These are phyloP conservation scores for Hydropsyche tenuis DNA, from an alignment of 1,140 invertebrate species.

Conservation along the genomic window DNA sequence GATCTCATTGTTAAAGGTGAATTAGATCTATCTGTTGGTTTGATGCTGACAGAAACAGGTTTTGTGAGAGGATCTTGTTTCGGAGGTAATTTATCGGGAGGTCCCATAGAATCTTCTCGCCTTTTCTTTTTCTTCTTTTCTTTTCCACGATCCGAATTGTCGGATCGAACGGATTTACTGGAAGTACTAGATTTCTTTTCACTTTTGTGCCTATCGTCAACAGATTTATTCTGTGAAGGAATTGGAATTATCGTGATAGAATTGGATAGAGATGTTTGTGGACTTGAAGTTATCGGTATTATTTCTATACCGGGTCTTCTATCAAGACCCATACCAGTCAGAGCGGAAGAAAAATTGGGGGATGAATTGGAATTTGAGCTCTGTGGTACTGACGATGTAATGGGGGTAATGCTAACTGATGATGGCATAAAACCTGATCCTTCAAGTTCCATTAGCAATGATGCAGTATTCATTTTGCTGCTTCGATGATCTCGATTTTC, in stretches of 20 bases:
- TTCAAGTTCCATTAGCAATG: conserved; percentile 63
- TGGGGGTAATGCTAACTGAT: conserved; percentile 81
- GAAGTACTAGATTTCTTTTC: conserved; percentile 69
- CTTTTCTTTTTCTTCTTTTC: conserved; percentile 83
- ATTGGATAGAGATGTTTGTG: conserved; percentile 70
- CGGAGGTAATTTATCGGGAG: conserved; percentile 78
- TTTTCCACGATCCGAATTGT: conserved; percentile 68
- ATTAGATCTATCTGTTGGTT: conserved; percentile 72
- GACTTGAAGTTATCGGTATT: conserved; percentile 72
- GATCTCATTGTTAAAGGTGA: conserved; percentile 66
- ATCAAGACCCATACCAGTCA: conserved; percentile 69
- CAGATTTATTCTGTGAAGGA: conserved; percentile 63
- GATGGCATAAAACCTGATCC: conserved; percentile 71
- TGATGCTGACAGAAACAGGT: conserved; percentile 75
- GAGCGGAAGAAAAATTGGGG: conserved; percentile 68
- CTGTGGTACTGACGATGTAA: conserved; percentile 59
- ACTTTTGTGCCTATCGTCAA: conserved; percentile 67
- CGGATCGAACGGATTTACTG: conserved; percentile 58
- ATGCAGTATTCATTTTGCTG: conserved; percentile 54
- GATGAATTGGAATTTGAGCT: conserved; percentile 54
- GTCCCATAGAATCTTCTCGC: conserved; percentile 82
- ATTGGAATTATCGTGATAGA: conserved; percentile 87
- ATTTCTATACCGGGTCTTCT: conserved; percentile 80
- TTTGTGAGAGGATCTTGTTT: conserved; percentile 77
- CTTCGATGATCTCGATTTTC: conserved; percentile 37